phyloP scores from a whole-genome alignment of 2,888 invertebrate species.

The Tipula helvola region DNA sequence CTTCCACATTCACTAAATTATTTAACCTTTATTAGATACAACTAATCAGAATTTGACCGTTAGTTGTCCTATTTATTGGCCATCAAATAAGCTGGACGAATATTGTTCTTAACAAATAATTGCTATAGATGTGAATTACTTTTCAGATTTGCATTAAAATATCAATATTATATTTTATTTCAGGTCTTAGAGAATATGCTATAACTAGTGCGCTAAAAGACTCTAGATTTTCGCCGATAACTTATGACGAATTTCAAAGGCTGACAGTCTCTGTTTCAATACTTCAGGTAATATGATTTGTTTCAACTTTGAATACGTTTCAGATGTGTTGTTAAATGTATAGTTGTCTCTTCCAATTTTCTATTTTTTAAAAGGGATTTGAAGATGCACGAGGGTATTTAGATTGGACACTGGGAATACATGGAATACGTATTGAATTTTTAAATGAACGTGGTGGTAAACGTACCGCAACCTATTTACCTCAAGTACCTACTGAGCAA shows the following conservation, averaged over 20 bases:
- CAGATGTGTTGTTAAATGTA: not conserved
- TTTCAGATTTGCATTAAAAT: not conserved
- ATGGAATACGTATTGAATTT: conserved; percentile 98
- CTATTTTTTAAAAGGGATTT: conserved; percentile 46
- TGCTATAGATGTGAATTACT: not conserved
- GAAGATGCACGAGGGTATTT: conserved; percentile 90
- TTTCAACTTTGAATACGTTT: not conserved
- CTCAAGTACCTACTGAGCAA: conserved; percentile 96
- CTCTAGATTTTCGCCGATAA: conserved; percentile 91
- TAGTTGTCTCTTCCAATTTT: not conserved
- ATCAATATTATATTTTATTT: not conserved
- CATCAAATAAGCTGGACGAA: no score
- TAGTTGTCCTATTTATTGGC: no score
- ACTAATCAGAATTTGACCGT: no score
- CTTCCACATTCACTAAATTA: no score
- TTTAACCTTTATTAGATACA: no score
- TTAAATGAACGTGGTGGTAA: conserved; percentile 84
- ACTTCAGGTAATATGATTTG: conserved; percentile 44
- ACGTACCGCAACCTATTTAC: conserved; percentile 95
- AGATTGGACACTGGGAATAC: conserved; percentile 95
- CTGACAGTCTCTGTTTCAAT: conserved; percentile 94
- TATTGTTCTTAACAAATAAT: no score
- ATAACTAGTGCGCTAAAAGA: conserved; percentile 97
- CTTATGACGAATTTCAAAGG: conserved; percentile 82
- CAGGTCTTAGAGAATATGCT: conserved; percentile 90